Evolutionary conservation across 2,888 invertebrate genomes (phyloP).

Genomic region (Netelia melanura): DNA sequence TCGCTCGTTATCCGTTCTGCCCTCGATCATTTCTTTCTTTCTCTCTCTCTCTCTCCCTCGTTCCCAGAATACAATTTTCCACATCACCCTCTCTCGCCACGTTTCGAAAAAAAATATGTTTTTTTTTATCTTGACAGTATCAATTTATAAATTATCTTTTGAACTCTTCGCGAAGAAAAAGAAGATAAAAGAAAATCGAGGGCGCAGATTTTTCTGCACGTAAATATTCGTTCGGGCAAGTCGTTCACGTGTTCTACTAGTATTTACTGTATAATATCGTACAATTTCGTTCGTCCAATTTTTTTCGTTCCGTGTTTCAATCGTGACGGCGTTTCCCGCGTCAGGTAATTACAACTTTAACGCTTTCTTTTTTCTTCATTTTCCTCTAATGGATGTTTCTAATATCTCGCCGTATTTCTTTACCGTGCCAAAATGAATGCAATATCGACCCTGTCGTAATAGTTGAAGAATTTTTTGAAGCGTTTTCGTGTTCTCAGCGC

Average conservation of each 20-base stretch:
- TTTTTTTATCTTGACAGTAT: neutral
- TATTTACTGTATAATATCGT: slow-evolving; percentile 57
- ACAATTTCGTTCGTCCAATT: slow-evolving; percentile 48
- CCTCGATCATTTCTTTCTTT: slow-evolving; percentile 31
- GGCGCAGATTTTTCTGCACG: slow-evolving; percentile 19
- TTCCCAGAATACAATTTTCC: slow-evolving; percentile 18
- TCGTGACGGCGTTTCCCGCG: slow-evolving; percentile 11
- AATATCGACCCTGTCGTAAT: slow-evolving; percentile 67
- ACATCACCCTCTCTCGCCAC: neutral
- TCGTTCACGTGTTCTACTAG: slow-evolving; percentile 57
- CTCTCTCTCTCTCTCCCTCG: neutral
- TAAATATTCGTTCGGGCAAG: slow-evolving; percentile 65
- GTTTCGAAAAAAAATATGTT: neutral
- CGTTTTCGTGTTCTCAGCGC: neutral
- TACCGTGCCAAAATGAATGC: slow-evolving; percentile 36
- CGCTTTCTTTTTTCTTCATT: slow-evolving; percentile 16
- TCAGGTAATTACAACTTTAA: slow-evolving; percentile 32
- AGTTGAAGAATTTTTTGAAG: slow-evolving; percentile 59
- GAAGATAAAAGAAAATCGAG: slow-evolving; percentile 19
- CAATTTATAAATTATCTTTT: neutral
- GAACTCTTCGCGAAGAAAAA: slow-evolving; percentile 33
- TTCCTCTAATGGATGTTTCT: slow-evolving; percentile 31
- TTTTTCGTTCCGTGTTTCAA: slow-evolving; percentile 39
- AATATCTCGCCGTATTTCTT: slow-evolving; percentile 15
- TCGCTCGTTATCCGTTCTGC: slow-evolving; percentile 29